Conservation (phyloP, 2,113 vertebrate species). For the Antigone vipio region DNA sequence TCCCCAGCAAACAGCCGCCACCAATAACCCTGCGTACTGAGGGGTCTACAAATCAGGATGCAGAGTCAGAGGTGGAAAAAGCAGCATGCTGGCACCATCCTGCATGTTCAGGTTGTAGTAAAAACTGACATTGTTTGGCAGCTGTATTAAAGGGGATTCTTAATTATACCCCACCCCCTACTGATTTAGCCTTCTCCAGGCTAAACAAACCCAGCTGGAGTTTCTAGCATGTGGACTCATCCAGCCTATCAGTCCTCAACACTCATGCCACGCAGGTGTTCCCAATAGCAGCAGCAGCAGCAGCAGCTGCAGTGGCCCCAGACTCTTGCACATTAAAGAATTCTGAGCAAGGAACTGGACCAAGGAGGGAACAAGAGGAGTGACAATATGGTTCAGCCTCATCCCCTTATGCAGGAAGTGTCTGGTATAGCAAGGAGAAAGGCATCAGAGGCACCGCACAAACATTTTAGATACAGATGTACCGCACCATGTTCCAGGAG, state of each 20-base stretch:
- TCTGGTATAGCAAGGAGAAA: background rate
- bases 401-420: rapidly evolving
- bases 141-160: background rate
- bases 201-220: background rate
- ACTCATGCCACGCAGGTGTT: background rate
- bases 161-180: background rate
- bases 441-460: background rate
- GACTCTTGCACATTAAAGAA: background rate
- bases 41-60: background rate
- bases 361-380: background rate
- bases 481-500: background rate
- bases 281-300: too few relatives aligned
- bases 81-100: background rate
- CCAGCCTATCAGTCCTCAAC: background rate
- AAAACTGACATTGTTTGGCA: background rate
- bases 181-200: background rate
- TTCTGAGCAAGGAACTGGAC: background rate
- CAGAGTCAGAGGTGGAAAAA: background rate
- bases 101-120: background rate
- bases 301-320: background rate
- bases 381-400: background rate
- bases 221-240: background rate
- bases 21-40: rapidly evolving
- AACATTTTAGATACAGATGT: background rate
- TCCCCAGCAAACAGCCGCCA: background rate